phyloP scores from a whole-genome alignment of 2,113 vertebrate genomes.

The Rhinoderma darwinii region DNA sequence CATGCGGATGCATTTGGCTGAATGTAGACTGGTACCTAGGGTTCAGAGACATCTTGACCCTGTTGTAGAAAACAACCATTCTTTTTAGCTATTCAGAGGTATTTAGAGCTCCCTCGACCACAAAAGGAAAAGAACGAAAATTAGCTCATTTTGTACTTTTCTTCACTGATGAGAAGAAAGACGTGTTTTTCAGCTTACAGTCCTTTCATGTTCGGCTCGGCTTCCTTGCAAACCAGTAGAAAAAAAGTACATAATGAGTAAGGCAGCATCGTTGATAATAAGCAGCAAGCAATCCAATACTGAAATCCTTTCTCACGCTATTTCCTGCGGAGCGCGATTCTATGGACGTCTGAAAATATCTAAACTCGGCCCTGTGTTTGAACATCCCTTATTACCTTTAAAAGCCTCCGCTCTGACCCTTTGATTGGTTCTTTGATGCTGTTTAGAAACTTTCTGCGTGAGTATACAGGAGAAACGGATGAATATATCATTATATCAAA shows the following conservation, averaged over 20 bases:
- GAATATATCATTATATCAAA: constrained; percentile 78
- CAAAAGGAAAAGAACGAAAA: constrained; percentile 62
- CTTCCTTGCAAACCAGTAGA: constrained; percentile 64
- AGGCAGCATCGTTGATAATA: constrained; percentile 68
- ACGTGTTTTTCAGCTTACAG: constrained; percentile 54
- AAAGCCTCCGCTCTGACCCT: constrained; percentile 72
- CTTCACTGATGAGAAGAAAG: constrained; percentile 62
- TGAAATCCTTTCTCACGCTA: constrained; percentile 73
- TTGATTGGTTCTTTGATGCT: constrained; percentile 76
- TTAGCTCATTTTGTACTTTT: constrained; percentile 66
- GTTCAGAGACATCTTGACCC: constrained; percentile 63
- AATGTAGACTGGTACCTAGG: constrained; percentile 63
- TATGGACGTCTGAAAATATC: constrained; percentile 69
- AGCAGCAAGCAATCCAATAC: constrained; percentile 65
- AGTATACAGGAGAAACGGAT: constrained; percentile 75
- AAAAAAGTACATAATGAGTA: constrained; percentile 67
- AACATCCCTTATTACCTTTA: constrained; percentile 77
- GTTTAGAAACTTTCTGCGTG: constrained; percentile 72
- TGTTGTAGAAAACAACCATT: constrained; percentile 57
- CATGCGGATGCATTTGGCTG: constrained; percentile 49
- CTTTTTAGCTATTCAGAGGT: constrained; percentile 59
- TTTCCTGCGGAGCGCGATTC: constrained; percentile 76
- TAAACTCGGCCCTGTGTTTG: constrained; percentile 69
- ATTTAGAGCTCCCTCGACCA: constrained; percentile 62
- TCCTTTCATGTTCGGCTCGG: constrained; percentile 63